Conservation (phyloP, 2,888 invertebrate species). For the Dicyrtomina minuta region DNA sequence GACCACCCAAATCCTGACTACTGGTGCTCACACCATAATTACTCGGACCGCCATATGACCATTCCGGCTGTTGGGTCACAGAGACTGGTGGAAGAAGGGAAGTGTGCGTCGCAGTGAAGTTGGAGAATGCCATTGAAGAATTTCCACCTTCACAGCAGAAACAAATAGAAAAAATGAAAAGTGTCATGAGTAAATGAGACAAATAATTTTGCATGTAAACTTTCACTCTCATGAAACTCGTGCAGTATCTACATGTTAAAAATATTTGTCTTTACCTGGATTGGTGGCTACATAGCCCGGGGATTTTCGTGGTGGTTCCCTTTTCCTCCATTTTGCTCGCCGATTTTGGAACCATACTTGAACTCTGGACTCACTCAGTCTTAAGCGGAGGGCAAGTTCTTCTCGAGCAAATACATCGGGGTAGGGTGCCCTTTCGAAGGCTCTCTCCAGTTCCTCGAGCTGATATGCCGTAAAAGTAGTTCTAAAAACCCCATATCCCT, state of each 20-base stretch:
- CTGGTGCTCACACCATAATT: constrained; percentile 34
- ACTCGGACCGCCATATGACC: constrained; percentile 44
- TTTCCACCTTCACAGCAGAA: constrained; percentile 42
- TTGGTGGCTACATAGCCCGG: constrained; percentile 52
- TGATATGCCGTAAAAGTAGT: constrained; percentile 96
- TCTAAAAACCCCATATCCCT: constrained; percentile 59
- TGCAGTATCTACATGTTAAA: no score
- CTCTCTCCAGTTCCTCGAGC: constrained; percentile 86
- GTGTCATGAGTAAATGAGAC: no score
- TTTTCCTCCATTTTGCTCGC: constrained; percentile 89
- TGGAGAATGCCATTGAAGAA: constrained; percentile 47
- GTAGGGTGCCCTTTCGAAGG: constrained; percentile 92
- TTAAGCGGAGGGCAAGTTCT: constrained; percentile 85
- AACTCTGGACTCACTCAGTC: constrained; percentile 74
- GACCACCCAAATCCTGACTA: constrained; percentile 39
- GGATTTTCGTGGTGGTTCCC: constrained; percentile 88
- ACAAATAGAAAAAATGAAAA: no score
- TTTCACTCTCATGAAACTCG: no score
- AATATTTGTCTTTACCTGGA: constrained; percentile 43
- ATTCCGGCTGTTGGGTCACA: constrained; percentile 39
- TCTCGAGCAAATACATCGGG: constrained; percentile 95
- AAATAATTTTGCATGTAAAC: no score
- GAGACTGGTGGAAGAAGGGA: constrained; percentile 44
- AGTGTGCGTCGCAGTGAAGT: constrained; percentile 44
- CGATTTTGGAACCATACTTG: constrained; percentile 86